These are phyloP conservation scores for Enoplosus armatus DNA, from an alignment of 2,797 vertebrate genomes.

Conservation along the genomic window DNA sequence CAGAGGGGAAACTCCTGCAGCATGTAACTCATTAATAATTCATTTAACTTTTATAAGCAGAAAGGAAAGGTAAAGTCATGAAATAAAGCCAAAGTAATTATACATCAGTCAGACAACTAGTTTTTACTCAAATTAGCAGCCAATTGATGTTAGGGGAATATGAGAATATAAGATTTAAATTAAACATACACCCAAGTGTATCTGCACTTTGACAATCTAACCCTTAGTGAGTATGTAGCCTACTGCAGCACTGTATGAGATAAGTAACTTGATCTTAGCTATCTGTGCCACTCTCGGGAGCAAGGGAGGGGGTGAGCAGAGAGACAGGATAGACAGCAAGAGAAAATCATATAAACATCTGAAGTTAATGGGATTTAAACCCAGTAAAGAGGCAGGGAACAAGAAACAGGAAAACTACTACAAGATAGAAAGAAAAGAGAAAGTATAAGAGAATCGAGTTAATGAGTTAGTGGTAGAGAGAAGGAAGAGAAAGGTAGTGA, in stretches of 20 bases:
- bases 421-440: conserved; percentile 5
- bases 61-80: not conserved
- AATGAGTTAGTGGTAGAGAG: conserved; percentile 1
- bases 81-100: not conserved
- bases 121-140: not conserved
- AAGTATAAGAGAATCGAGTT: conserved; percentile 6
- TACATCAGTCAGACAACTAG: not conserved
- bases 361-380: conserved; percentile 38
- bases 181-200: conserved; percentile 7
- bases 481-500: conserved; percentile 5
- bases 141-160: not conserved
- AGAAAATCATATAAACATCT: conserved; percentile 36
- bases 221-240: conserved; percentile 24
- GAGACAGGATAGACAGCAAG: conserved; percentile 17
- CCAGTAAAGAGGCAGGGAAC: not conserved
- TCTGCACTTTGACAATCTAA: not conserved
- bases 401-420: no score
- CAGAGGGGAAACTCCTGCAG: conserved; percentile 2
- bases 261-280: conserved; percentile 77
- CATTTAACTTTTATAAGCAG: not conserved
- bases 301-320: conserved; percentile 7
- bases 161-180: not conserved
- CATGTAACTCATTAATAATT: conserved; percentile 2
- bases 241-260: conserved; percentile 56
- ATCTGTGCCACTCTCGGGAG: conserved; percentile 56